These are phyloP conservation scores for Podarcis siculus DNA, from an alignment of 2,797 vertebrate species.

Conservation along the genomic window DNA sequence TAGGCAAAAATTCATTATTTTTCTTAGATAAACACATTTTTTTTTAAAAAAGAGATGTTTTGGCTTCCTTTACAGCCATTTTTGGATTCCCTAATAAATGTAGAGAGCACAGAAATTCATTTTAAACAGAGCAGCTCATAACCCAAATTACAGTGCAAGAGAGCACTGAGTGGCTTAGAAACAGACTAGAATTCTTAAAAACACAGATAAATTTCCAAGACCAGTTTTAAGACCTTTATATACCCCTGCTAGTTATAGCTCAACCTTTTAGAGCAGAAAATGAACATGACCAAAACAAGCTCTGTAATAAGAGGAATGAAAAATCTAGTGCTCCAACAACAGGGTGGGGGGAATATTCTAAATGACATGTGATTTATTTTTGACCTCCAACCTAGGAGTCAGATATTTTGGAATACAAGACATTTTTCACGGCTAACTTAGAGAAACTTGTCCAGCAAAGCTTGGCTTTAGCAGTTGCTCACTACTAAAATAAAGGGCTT, in stretches of 20 bases:
- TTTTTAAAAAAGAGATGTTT: too few relatives aligned
- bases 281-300: not conserved
- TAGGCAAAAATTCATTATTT: too few relatives aligned
- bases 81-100: too few relatives aligned
- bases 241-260: conserved; percentile 3
- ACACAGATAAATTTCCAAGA: too few relatives aligned
- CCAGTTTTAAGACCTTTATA: not conserved
- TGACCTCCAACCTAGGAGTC: conserved; percentile 27
- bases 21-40: too few relatives aligned
- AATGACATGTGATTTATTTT: not conserved
- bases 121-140: too few relatives aligned
- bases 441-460: conserved; percentile 14
- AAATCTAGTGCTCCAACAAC: conserved; percentile 4
- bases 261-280: not conserved
- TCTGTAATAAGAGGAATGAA: not conserved
- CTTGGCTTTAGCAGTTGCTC: conserved; percentile 5
- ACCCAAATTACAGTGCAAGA: too few relatives aligned
- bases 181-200: too few relatives aligned
- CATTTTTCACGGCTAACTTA: conserved; percentile 14
- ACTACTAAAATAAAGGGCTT: conserved; percentile 30
- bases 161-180: too few relatives aligned
- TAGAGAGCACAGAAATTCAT: too few relatives aligned
- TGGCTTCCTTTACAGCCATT: too few relatives aligned
- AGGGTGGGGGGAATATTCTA: not conserved
- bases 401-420: not conserved